phyloP scores from a whole-genome alignment of 1,140 invertebrate species.

The Drosophila arawakana region DNA sequence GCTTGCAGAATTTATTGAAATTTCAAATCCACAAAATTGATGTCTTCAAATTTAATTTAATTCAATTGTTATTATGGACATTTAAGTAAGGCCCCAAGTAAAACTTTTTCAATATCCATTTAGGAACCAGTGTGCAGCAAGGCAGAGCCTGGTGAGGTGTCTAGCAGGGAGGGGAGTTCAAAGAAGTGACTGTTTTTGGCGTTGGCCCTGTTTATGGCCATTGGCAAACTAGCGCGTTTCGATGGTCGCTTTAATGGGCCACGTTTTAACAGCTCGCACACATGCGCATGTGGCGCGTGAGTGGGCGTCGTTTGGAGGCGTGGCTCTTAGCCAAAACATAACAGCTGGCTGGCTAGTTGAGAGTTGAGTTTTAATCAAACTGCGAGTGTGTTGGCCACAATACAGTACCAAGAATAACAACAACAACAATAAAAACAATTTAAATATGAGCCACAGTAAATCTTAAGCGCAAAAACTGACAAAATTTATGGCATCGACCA shows the following conservation, averaged over 20 bases:
- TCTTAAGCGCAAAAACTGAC: slow-evolving; percentile 76
- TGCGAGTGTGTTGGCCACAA: slow-evolving; percentile 33
- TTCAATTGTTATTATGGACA: slow-evolving; percentile 26
- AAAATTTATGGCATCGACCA: slow-evolving; percentile 76
- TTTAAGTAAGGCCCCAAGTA: slow-evolving; percentile 14
- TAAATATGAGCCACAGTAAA: slow-evolving; percentile 79
- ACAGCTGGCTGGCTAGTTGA: slow-evolving; percentile 50
- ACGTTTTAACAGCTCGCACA: slow-evolving; percentile 55
- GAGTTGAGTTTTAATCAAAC: slow-evolving; percentile 74
- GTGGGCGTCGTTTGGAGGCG: background rate
- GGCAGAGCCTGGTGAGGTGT: background rate
- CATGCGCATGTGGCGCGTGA: slow-evolving; percentile 53
- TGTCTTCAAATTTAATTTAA: slow-evolving; percentile 4
- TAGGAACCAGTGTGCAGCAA: slow-evolving; percentile 26
- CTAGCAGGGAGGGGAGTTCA: background rate
- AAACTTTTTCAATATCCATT: slow-evolving; percentile 44
- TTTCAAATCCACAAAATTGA: slow-evolving; percentile 17
- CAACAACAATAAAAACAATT: slow-evolving; percentile 61
- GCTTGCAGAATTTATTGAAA: slow-evolving; percentile 1
- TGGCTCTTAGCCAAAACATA: slow-evolving; percentile 18
- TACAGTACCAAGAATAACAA: slow-evolving; percentile 35
- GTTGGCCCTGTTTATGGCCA: slow-evolving; percentile 47
- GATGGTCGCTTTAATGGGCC: slow-evolving; percentile 63
- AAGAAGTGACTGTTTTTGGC: slow-evolving; percentile 3
- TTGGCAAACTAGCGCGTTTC: slow-evolving; percentile 61